These are phyloP conservation scores for Jacana jacana DNA, from an alignment of 2,113 vertebrate species.

Conservation along the genomic window DNA sequence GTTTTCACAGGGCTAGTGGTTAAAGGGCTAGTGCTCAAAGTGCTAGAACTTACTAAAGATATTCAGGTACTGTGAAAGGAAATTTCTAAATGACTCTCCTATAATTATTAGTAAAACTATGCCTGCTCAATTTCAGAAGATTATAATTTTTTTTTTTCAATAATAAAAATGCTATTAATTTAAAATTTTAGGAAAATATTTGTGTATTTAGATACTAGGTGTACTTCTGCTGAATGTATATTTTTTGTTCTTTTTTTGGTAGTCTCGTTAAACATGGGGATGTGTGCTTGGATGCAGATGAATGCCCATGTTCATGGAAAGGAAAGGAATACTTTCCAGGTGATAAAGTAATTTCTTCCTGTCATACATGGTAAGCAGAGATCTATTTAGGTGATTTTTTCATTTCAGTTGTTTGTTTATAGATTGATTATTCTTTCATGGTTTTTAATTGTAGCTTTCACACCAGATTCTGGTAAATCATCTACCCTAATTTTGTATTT, in stretches of 20 bases:
- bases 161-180: not conserved
- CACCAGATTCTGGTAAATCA: not conserved
- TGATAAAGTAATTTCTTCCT: slow-evolving; percentile 88
- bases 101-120: not conserved
- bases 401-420: not conserved
- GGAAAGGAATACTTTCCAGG: slow-evolving; percentile 96
- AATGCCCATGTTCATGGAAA: slow-evolving; percentile 95
- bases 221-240: not conserved
- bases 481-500: not conserved
- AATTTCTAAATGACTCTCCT: not conserved
- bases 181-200: not conserved
- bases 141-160: not conserved
- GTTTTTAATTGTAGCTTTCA: not conserved
- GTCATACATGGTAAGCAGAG: slow-evolving; percentile 88
- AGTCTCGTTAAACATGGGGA: slow-evolving; percentile 92
- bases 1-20: not conserved
- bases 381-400: not conserved
- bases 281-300: slow-evolving; percentile 83
- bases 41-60: not conserved
- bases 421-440: not conserved
- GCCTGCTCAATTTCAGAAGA: not conserved
- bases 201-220: not conserved
- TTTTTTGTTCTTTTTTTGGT: not conserved
- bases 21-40: not conserved
- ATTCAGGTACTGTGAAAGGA: not conserved